Evolutionary conservation across 1,140 invertebrate genomes (phyloP).

Genomic region (Sitobion miscanthi): DNA sequence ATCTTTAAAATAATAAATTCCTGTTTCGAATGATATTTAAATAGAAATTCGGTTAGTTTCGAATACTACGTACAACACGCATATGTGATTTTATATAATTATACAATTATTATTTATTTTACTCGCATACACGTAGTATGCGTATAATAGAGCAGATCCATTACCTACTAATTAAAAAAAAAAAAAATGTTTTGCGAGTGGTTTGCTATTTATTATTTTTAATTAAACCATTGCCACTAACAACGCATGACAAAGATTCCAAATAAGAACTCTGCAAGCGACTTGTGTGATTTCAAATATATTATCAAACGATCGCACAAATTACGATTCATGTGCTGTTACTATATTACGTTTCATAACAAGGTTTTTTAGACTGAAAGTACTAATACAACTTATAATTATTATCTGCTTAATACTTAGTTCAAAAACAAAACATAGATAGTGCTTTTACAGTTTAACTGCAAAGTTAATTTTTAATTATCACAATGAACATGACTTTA

Average conservation of each 20-base stretch:
- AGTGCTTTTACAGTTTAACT: background rate
- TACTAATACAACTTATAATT: background rate
- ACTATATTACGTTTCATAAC: background rate
- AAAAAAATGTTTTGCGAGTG: background rate
- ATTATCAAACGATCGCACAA: background rate
- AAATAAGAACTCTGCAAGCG: background rate
- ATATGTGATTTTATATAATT: slow-evolving; percentile 5
- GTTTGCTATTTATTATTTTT: background rate
- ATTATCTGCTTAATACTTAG: background rate
- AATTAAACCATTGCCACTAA: background rate
- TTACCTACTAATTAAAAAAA: background rate
- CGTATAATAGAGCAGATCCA: background rate
- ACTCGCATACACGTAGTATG: background rate
- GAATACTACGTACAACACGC: background rate
- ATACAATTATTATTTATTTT: slow-evolving; percentile 3
- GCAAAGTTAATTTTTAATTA: background rate
- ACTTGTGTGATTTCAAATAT: background rate
- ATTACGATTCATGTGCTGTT: background rate
- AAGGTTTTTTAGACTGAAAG: background rate
- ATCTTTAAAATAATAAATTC: background rate
- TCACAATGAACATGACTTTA: background rate
- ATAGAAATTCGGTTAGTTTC: background rate
- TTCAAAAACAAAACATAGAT: background rate
- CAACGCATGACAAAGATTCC: background rate
- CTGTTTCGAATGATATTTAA: background rate